Evolutionary conservation across 2,113 vertebrate species (phyloP).

Genomic region (Ciconia boyciana): DNA sequence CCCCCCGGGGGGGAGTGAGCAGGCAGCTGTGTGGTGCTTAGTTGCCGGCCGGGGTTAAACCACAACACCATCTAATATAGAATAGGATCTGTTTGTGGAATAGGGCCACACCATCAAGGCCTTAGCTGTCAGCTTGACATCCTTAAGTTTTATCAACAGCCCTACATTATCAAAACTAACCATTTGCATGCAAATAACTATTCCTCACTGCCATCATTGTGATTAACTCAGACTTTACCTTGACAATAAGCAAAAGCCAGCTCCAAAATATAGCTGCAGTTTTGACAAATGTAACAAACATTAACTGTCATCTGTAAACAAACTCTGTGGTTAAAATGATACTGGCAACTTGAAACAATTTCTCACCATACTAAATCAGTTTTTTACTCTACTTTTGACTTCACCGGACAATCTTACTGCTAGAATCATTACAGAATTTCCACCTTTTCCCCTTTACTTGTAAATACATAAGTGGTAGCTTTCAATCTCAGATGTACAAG

Average conservation of each 20-base stretch:
- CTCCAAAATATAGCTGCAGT: background rate
- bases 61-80: background rate
- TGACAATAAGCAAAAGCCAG: background rate
- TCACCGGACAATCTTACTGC: background rate
- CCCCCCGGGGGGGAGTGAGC: no score
- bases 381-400: background rate
- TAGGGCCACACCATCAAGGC: background rate
- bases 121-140: background rate
- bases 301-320: background rate
- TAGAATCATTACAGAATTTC: background rate
- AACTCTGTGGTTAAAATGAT: background rate
- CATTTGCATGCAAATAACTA: background rate
- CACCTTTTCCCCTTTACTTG: background rate
- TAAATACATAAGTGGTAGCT: accelerated
- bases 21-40: no score
- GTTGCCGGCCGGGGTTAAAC: no score
- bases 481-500: background rate
- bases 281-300: background rate
- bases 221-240: background rate
- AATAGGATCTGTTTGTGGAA: background rate
- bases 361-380: background rate
- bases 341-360: background rate
- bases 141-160: background rate
- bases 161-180: background rate
- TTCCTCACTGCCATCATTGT: background rate